Base-by-base conservation (phyloP, 1,140 invertebrate genomes). In the Coptotermes formosanus region DNA sequence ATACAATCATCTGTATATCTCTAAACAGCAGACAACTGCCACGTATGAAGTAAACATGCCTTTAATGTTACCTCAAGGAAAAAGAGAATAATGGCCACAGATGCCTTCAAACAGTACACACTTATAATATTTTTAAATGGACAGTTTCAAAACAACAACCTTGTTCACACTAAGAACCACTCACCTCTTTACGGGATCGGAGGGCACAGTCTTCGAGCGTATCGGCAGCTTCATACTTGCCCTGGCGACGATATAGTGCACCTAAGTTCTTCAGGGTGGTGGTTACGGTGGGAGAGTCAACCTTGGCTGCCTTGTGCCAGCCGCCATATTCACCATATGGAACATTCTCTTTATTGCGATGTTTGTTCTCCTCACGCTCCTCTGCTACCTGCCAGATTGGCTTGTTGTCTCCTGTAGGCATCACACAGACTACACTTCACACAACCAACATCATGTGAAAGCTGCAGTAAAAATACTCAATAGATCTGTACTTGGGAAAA, bases 271-370 rank as follows among this genome's bases (percentile, higher is more conserved):
- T 99, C 84, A 99, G 91, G 0, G 98, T 99, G 9, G 98, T 99
- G 23, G 98, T 99, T 12, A 99, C 98, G 6, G 98, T 99, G 0
- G 98, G 98, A 48, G 97, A 98, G 90, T 99, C 98, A 82, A 99
- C 98, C 93, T 99, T 99, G n/a, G 97, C 97, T 55, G 98, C 97
- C 92, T 99, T 99, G 89, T 99, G 97, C 98, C 98, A 99, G 6
- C 97, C 97, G 38, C 98, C 97, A 89, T 99, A 99, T 89, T 99
- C 98, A 14, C 96, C 96, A 89, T 98, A 98, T 1, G 97, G 96
- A 38, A 95, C 95, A 88, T 97, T 97, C 89, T 98, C 97, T 89
- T 97, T 96, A 90, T 97, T 97, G 89, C 97, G 95, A 88, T 96
- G 96, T 91, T 98, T 98, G 90, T 97, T 97, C 89, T 98, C 97